A percentile compares a stretch with the other conserved stretches of the same genome.
phyloP scores from a whole-genome alignment of 2,797 vertebrate genomes.

The Carapus acus region DNA sequence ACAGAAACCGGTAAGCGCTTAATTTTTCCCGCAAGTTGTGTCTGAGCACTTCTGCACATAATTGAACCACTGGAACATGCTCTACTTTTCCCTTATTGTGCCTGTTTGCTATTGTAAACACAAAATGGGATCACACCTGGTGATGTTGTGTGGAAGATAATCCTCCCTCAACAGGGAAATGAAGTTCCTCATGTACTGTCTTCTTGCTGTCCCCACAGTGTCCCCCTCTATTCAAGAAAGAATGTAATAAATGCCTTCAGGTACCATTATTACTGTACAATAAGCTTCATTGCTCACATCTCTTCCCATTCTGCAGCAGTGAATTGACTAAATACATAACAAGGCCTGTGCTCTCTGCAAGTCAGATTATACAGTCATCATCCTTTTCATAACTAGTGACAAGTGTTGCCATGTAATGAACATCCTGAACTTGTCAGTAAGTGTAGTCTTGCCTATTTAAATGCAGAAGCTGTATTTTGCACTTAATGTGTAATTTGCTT shows the following conservation, averaged over 20 bases:
- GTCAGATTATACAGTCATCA: constrained; percentile 15
- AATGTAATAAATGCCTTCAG: constrained; percentile 86
- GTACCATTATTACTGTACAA: constrained; percentile 77
- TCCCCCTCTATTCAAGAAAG: constrained; percentile 84
- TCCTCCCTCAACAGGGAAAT: constrained; percentile 36
- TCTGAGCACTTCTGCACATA: constrained; percentile 1
- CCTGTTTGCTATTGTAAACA: constrained; percentile 29
- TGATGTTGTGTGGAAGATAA: constrained; percentile 32
- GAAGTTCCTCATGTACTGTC: constrained; percentile 55
- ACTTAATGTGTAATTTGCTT: constrained; percentile 27
- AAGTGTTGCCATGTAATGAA: constrained; percentile 36
- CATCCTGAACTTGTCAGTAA: constrained; percentile 45
- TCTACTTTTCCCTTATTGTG: constrained; percentile 22
- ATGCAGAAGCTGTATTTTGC: constrained; percentile 25
- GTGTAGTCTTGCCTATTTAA: constrained; percentile 24
- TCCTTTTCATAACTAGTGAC: constrained; percentile 27
- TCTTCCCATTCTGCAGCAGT: constrained; percentile 51
- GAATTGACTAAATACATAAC: constrained; percentile 55
- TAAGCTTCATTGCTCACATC: constrained; percentile 71
- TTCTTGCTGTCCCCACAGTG: constrained; percentile 77
- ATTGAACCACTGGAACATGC: constrained; percentile 9
- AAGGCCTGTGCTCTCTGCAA: constrained; percentile 17
- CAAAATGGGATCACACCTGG: constrained; percentile 30
- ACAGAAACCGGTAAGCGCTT: constrained; percentile 86
- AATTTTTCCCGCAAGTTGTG: not conserved